Percentiles rank a stretch among this genome's conserved stretches.
These are phyloP conservation scores for Acanthornis magna DNA, from an alignment of 2,797 vertebrate species.

Conservation along the genomic window DNA sequence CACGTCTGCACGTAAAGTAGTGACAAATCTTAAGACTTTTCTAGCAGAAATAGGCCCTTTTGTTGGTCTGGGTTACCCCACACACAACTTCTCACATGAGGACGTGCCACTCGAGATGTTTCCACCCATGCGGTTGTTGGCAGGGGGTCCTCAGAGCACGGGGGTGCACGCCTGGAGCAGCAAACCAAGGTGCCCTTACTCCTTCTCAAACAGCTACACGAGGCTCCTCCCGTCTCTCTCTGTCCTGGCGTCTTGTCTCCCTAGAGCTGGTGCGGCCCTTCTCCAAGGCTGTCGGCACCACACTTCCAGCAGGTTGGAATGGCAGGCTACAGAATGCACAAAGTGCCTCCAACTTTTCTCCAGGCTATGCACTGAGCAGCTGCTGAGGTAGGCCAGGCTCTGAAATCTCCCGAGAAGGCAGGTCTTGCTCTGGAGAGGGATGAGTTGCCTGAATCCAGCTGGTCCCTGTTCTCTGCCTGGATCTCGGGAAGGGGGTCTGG, in stretches of 20 bases:
- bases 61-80: not conserved
- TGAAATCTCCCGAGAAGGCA: not conserved
- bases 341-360: constrained; percentile 64
- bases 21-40: not conserved
- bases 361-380: constrained; percentile 51
- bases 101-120: not conserved
- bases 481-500: not conserved
- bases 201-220: not conserved
- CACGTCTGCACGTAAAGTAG: not conserved
- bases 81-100: not conserved
- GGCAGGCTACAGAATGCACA: constrained; percentile 45
- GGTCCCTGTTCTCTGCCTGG: not conserved
- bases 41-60: constrained; percentile 9
- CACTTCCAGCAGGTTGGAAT: not conserved
- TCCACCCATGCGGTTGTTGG: not conserved
- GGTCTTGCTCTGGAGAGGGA: not conserved
- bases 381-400: constrained; percentile 11
- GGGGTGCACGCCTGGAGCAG: not conserved
- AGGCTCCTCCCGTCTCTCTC: not conserved
- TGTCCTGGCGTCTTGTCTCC: not conserved
- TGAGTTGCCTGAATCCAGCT: not conserved
- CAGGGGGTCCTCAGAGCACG: constrained; percentile 6
- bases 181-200: not conserved
- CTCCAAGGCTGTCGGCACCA: not conserved
- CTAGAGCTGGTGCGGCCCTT: not conserved